Conservation (phyloP, 2,113 vertebrate genomes). For the Regulus satrapa region DNA sequence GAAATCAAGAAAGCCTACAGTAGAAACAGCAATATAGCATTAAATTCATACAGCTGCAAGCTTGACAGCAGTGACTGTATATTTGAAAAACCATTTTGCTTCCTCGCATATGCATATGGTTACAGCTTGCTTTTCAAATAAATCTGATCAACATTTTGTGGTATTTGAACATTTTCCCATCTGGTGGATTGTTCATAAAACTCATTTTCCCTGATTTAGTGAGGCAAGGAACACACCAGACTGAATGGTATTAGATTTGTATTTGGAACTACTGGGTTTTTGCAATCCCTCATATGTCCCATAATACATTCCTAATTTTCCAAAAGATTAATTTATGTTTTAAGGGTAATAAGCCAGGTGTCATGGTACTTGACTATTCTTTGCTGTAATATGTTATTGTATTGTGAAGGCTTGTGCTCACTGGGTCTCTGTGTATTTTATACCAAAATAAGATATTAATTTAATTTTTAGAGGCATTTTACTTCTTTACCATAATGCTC, state of each 20-base stretch:
- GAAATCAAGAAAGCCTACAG: not conserved
- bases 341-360: constrained; percentile 32
- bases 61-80: constrained; percentile 23
- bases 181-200: constrained; percentile 73
- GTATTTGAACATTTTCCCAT: constrained; percentile 72
- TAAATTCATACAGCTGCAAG: constrained; percentile 42
- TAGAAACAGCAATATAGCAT: constrained; percentile 13
- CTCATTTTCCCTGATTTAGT: constrained; percentile 72
- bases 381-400: not conserved
- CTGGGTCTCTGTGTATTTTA: not conserved
- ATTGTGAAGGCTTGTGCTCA: not conserved
- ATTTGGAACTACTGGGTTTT: constrained; percentile 10
- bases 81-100: constrained; percentile 57
- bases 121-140: constrained; percentile 70
- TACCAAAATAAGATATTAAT: not conserved
- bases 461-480: not conserved
- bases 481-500: not conserved
- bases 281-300: not conserved
- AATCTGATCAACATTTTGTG: constrained; percentile 69
- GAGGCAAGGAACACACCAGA: constrained; percentile 11
- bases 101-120: constrained; percentile 62
- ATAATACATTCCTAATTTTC: constrained; percentile 54
- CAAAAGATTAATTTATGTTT: constrained; percentile 53
- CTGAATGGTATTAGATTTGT: constrained; percentile 47
- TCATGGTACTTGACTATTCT: not conserved